Evolutionary conservation across 2,113 vertebrate species (phyloP).

Genomic region (Anoura caudifer): DNA sequence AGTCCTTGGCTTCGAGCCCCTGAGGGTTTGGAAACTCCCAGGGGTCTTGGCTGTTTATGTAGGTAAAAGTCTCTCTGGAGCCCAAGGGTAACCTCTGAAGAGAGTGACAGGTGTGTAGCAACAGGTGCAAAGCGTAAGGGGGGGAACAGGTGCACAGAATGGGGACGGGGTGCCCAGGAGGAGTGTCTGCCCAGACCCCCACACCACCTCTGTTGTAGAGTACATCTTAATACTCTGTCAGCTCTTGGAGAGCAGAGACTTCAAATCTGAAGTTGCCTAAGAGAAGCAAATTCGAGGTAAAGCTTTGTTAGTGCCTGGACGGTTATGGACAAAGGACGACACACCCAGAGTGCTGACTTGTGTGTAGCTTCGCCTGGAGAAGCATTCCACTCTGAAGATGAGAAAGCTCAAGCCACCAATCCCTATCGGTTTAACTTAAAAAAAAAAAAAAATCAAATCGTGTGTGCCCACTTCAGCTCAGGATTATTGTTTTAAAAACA

Average conservation of each 20-base stretch:
- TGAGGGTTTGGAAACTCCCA: not conserved
- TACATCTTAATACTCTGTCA: not conserved
- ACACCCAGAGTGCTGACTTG: fast-evolving
- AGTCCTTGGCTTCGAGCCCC: not conserved
- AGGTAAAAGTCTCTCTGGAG: not conserved
- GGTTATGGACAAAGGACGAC: not conserved
- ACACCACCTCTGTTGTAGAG: fast-evolving
- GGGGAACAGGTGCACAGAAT: no score
- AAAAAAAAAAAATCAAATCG: not conserved
- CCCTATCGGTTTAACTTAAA: not conserved
- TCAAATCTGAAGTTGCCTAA: not conserved
- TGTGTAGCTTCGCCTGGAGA: not conserved
- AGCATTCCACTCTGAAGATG: not conserved
- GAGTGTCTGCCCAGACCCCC: fast-evolving
- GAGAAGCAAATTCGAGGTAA: not conserved
- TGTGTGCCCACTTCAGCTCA: not conserved
- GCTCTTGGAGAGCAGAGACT: not conserved
- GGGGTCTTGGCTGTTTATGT: not conserved
- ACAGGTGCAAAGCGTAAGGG: not conserved
- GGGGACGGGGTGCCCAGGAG: fast-evolving
- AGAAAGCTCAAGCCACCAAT: not conserved
- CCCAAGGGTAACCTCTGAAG: not conserved
- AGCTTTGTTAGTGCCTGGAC: not conserved
- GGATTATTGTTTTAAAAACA: not conserved
- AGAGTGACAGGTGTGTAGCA: not conserved